A percentile compares a stretch with the other conserved stretches of the same genome.
Conservation (phyloP, 1,140 invertebrate genomes). For the Cydia pomonella region DNA sequence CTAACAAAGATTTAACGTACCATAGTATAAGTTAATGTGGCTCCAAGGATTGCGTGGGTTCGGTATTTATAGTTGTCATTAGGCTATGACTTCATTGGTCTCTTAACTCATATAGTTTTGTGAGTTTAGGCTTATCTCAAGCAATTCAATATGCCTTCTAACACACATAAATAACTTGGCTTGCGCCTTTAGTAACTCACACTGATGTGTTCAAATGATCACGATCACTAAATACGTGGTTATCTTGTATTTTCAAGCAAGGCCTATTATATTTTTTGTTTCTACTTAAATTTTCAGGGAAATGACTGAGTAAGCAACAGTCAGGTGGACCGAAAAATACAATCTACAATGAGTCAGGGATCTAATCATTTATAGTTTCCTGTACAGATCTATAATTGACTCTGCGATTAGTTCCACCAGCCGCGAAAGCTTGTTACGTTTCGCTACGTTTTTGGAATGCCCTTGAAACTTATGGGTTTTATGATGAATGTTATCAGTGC, state of each 20-base stretch:
- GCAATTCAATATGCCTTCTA: no score
- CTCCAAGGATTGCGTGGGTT: constrained; percentile 55
- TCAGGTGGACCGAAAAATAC: constrained; percentile 49
- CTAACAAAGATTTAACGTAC: constrained; percentile 5
- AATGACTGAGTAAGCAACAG: constrained; percentile 45
- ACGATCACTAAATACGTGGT: no score
- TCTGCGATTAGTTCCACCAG: constrained; percentile 66
- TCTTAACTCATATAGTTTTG: constrained; percentile 34
- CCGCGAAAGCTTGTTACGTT: constrained; percentile 56
- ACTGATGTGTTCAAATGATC: no score
- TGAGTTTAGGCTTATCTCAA: background rate
- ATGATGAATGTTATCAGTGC: constrained; percentile 3
- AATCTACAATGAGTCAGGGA: constrained; percentile 59
- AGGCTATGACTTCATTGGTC: constrained; percentile 67
- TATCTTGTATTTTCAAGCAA: background rate
- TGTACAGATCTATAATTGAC: constrained; percentile 65
- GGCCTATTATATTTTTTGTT: constrained; percentile 6
- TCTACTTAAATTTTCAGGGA: constrained; percentile 36
- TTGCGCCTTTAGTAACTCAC: no score
- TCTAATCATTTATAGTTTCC: constrained; percentile 69
- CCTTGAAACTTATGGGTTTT: constrained; percentile 43
- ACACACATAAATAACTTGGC: no score
- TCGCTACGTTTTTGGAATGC: constrained; percentile 48
- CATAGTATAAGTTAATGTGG: constrained; percentile 51
- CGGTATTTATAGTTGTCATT: constrained; percentile 61